phyloP scores from a whole-genome alignment of 2,888 invertebrate genomes.

The Epicampocera succincta region DNA sequence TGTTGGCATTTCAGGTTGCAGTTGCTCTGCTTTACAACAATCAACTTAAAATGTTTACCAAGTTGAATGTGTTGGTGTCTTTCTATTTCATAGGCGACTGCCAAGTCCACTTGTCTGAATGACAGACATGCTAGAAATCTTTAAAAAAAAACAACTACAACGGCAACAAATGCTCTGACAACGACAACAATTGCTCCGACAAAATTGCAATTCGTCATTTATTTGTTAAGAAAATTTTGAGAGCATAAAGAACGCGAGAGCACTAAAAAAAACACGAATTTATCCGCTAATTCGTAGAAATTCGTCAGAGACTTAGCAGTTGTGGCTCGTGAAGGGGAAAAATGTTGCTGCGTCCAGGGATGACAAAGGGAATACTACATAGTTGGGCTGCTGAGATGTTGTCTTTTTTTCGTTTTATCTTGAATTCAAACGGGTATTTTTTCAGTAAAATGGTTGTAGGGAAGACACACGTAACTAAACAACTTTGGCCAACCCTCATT shows the following conservation, averaged over 20 bases:
- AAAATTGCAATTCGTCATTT: slow-evolving; percentile 15
- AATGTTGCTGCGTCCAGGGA: no score
- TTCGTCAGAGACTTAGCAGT: no score
- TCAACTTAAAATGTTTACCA: slow-evolving; percentile 2
- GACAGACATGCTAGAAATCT: slow-evolving; percentile 43
- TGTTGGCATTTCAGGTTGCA: slow-evolving; percentile 40
- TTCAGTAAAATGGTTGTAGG: no score
- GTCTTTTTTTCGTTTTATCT: no score
- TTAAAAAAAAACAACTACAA: not conserved
- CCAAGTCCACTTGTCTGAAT: slow-evolving; percentile 68
- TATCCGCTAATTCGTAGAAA: not conserved
- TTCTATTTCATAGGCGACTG: slow-evolving; percentile 63
- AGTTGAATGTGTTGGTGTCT: no score
- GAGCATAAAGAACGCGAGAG: not conserved
- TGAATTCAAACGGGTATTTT: no score
- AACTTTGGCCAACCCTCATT: no score
- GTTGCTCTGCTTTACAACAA: slow-evolving; percentile 16
- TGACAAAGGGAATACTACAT: no score
- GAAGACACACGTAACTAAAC: no score
- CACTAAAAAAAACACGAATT: not conserved
- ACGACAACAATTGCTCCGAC: slow-evolving; percentile 5
- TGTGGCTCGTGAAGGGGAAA: no score
- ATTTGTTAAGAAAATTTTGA: not conserved
- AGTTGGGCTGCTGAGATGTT: no score
- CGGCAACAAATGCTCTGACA: not conserved